Base-by-base conservation (phyloP, 2,113 vertebrate genomes). In the Podocnemis expansa region DNA sequence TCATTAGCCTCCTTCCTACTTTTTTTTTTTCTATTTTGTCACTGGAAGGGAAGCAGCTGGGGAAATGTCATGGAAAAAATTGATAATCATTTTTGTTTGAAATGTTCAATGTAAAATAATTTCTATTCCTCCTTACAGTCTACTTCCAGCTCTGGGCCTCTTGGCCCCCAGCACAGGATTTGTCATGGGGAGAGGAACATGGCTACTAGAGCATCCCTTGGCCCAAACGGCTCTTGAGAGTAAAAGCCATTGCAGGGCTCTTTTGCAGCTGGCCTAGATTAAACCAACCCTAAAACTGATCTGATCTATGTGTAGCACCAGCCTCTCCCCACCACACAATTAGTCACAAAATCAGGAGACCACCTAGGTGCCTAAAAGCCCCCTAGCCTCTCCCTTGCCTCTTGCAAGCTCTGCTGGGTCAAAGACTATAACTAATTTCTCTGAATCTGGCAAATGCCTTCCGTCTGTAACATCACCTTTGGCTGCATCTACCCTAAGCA, bases 401-500 rank as follows among this genome's bases (percentile, higher is more conserved):
- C 92, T 85, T 84, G 10, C 51, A 63, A 22, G 43, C 60, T 78
- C 94, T 83, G 76, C 21, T 52, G 13, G 83, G 88, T 81, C 63
- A 85, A 91, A 81, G 31, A 24, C 49, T 78, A 19, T 45, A 41
- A 11, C 38, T 1, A 82, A 47, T 70, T 89, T 55, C 29, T 87
- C 91, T 43, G 81, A 49, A 90, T 51, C 31, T 58, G 70, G 88
- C 49, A 89, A 93, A 75, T 93, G 93, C 75, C 85, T 95, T 93
- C 82, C 90, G 63, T 43, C 78, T 96, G 70, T 52, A 93, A 8
- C 21, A 88, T 31, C 52, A 24, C 56, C 78, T 45, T 91, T 89
- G 58, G 49, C 78, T 89, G 87, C 78, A 54, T 78, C 54, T 85
- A 83, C 82, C 54, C 27, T 75, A 83, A 90, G 34, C 78, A 95